A percentile compares a stretch with the other conserved stretches of the same genome.
Evolutionary conservation across 2,113 vertebrate species (phyloP).

Genomic region (Micronisus gabar): DNA sequence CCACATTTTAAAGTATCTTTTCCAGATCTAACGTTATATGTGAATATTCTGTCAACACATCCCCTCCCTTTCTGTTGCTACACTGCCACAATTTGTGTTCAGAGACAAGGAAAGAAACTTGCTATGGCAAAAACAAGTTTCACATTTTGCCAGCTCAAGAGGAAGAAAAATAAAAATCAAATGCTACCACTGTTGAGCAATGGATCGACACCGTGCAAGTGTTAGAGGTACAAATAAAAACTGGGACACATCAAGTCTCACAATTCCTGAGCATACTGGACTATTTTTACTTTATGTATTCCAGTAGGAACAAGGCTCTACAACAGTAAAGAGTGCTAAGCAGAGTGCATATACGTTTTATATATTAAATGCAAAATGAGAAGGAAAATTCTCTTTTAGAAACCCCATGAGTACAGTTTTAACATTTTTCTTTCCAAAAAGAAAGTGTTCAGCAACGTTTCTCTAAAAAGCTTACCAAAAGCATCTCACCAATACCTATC

Average conservation of each 20-base stretch:
- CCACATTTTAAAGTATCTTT: background rate
- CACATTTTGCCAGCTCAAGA: background rate
- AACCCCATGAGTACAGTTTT: background rate
- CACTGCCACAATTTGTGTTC: background rate
- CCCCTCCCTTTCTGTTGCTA: background rate
- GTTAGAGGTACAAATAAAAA: background rate
- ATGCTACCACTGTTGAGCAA: background rate
- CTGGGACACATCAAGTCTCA: background rate
- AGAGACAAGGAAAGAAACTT: background rate
- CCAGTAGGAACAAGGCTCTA: background rate
- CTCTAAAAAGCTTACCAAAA: background rate
- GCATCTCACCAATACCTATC: background rate
- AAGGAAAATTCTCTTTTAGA: background rate
- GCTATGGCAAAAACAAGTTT: background rate
- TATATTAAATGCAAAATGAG: conserved; percentile 20
- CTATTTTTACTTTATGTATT: background rate
- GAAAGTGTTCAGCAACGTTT: background rate
- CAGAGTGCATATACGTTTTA: background rate
- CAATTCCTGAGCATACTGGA: background rate
- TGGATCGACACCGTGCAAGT: background rate
- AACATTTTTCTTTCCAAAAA: background rate
- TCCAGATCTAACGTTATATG: background rate
- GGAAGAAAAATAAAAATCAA: background rate
- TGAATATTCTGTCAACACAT: background rate
- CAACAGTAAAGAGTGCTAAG: background rate